These are phyloP conservation scores for Rhynchotus rufescens DNA, from an alignment of 2,797 vertebrate genomes.

Conservation along the genomic window DNA sequence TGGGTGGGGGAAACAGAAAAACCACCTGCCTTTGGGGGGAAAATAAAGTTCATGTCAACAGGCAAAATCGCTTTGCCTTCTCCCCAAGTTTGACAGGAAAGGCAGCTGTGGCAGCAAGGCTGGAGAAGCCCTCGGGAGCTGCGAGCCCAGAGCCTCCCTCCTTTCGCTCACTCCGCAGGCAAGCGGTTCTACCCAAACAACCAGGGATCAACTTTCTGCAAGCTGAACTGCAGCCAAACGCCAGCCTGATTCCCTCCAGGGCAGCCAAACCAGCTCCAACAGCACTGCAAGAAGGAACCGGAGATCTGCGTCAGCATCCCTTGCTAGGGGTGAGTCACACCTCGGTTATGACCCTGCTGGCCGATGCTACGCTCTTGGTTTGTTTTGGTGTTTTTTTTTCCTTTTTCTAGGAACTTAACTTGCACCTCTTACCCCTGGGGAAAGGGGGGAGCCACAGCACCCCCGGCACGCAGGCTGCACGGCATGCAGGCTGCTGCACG, in stretches of 20 bases:
- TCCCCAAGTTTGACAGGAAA: neutral
- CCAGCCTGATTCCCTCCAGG: neutral
- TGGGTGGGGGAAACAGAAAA: neutral
- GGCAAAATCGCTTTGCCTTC: neutral
- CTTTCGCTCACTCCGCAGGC: neutral
- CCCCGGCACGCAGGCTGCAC: too few species aligned
- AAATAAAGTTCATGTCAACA: neutral
- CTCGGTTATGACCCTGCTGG: slow-evolving; percentile 84
- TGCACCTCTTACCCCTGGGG: neutral
- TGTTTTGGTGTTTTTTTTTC: neutral
- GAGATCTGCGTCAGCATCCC: slow-evolving; percentile 42
- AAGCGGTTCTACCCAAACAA: too few species aligned
- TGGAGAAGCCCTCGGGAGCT: neutral
- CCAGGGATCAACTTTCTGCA: neutral
- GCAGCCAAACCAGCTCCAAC: neutral
- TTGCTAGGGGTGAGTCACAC: slow-evolving; percentile 82
- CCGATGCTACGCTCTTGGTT: slow-evolving; percentile 49
- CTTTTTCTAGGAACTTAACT: slow-evolving; percentile 83
- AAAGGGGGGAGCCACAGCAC: neutral
- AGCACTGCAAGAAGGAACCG: neutral
- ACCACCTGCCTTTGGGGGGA: neutral
- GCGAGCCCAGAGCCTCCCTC: neutral
- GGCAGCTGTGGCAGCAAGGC: neutral
- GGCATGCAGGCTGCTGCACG: too few species aligned
- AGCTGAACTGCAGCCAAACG: neutral